Evolutionary conservation across 2,113 vertebrate genomes (phyloP).

Genomic region (Saccopteryx bilineata): DNA sequence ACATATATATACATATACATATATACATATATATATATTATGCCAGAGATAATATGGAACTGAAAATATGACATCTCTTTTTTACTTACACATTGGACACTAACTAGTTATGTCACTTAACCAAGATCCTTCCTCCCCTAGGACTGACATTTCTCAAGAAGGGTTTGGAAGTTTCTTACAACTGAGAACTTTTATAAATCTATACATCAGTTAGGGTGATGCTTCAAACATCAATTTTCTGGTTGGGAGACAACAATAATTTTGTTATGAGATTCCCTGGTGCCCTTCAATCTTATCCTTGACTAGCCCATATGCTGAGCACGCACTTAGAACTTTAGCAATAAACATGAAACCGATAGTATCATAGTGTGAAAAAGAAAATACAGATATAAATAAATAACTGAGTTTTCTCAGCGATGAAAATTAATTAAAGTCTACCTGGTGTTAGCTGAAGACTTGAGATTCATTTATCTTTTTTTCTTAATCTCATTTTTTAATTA

Average conservation of each 20-base stretch:
- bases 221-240: not conserved
- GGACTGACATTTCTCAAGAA: not conserved
- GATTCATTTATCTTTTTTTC: constrained; percentile 16
- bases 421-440: not conserved
- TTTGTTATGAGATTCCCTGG: not conserved
- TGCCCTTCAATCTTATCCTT: not conserved
- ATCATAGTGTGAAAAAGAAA: not conserved
- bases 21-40: not conserved
- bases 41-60: not conserved
- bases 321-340: not conserved
- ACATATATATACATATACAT: not conserved
- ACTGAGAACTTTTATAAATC: not conserved
- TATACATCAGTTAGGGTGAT: not conserved
- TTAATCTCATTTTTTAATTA: not conserved
- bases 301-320: not conserved
- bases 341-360: not conserved
- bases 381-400: not conserved
- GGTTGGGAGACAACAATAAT: not conserved
- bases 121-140: not conserved
- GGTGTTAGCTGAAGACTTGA: not conserved
- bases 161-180: not conserved
- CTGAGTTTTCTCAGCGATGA: not conserved
- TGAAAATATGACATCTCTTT: not conserved
- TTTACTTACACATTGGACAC: not conserved
- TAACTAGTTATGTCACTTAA: not conserved